These are phyloP conservation scores for Rhipidura dahli DNA, from an alignment of 2,113 vertebrate species.

Conservation along the genomic window DNA sequence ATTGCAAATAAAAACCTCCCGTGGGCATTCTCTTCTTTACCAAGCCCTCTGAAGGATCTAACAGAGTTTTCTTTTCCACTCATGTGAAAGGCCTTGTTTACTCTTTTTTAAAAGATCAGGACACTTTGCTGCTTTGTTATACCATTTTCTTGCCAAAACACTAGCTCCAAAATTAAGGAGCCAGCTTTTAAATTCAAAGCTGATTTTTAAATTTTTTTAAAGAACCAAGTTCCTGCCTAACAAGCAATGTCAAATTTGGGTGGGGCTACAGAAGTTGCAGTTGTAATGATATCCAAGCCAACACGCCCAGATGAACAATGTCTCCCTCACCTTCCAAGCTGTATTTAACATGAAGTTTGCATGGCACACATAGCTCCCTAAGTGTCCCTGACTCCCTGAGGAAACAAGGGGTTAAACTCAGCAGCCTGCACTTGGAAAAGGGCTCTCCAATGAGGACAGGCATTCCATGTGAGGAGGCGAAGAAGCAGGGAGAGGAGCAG, in stretches of 20 bases:
- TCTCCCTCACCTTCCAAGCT: slow-evolving; percentile 35
- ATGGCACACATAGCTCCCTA: not conserved
- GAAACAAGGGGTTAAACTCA: not conserved
- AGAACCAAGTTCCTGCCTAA: slow-evolving; percentile 13
- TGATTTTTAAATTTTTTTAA: not conserved
- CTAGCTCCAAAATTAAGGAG: not conserved
- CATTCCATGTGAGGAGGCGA: not conserved
- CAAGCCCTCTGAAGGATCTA: not conserved
- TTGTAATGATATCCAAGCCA: slow-evolving; percentile 62
- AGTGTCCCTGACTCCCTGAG: not conserved
- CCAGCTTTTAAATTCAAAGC: not conserved
- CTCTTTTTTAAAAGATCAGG: not conserved
- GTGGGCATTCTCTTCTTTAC: not conserved
- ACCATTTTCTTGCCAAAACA: not conserved
- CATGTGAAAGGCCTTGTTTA: not conserved
- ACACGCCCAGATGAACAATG: slow-evolving; percentile 69
- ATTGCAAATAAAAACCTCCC: not conserved
- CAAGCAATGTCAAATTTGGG: slow-evolving; percentile 32
- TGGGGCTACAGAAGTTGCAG: slow-evolving; percentile 50
- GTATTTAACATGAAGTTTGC: not conserved
- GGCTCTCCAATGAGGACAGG: not conserved
- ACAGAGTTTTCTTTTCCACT: not conserved
- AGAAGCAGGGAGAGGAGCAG: not conserved
- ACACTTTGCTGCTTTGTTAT: not conserved
- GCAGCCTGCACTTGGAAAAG: not conserved